Evolutionary conservation across 2,113 vertebrate species (phyloP), one percentile per base, ranked within the genome.

Genomic region (Nematolebias whitei): DNA sequence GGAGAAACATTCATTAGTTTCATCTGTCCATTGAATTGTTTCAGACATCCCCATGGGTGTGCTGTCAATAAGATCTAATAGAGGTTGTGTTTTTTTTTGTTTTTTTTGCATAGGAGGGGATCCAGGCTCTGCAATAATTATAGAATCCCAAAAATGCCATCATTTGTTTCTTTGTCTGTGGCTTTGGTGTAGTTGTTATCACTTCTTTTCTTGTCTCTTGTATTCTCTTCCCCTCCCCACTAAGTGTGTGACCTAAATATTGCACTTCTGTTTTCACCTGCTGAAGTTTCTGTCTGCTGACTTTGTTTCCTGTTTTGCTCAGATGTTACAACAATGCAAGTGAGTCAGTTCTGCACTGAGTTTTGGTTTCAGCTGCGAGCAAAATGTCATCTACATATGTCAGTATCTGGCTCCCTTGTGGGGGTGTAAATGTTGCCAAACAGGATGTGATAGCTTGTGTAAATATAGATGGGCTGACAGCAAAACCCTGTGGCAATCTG

Each of bases 1-100:
- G 0, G 0, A 1, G 10, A 53, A 29, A 2, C 2, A 1, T 18
- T n/a, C 2, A 2, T 53, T 5, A 18, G 26, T 15, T 4, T n/a
- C 16, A n/a, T 7, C 2, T 0, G 16, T 16, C 40, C 40, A 43
- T 5, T 15, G 3, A 4, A 16, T 16, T 1, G 2, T 13, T 41
- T 15, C 14, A 4, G 2, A 16, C 40, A 43, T 43, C 2, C 4
- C 2, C 1, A 43, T 15, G 2, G 15, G 13, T 15, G 15, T 2
- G 15, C 14, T 15, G 5, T 43, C 4, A 2, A 43, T 43, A 3
- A 43, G 14, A 3, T 43, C 13, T 5, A 16, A 1, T 5, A 53
- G 9, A 1, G 51, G 26, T 1, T 16, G 15, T 1, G 51, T 53
- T 18, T 10, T n/a, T n/a, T n/a, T n/a, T n/a, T n/a, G n/a, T n/a